Conservation (phyloP, 2,888 invertebrate species). For the Stenchaetothrips biformis region DNA sequence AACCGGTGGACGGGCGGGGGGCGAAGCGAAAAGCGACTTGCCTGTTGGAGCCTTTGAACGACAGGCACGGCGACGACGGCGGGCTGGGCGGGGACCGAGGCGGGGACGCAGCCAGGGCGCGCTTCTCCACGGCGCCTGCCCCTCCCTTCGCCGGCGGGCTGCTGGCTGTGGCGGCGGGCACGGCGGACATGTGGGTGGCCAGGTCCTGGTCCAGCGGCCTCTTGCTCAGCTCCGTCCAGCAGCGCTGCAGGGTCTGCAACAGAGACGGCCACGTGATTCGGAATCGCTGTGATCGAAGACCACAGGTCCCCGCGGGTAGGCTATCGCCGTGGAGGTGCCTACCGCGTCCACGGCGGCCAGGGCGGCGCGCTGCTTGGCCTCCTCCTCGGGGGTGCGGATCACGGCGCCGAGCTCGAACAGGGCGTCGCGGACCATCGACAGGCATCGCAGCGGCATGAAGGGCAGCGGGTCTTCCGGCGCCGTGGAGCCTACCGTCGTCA, state of each 20-base stretch:
- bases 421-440: neutral
- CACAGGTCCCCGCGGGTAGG: too few species aligned
- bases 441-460: neutral
- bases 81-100: neutral
- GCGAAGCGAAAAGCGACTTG: neutral
- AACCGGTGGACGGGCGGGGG: too few species aligned
- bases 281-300: too few species aligned
- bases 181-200: neutral
- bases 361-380: neutral
- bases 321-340: neutral
- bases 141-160: neutral
- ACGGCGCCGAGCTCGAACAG: neutral
- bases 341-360: conserved; percentile 2
- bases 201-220: conserved; percentile 9
- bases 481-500: neutral
- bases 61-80: neutral
- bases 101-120: neutral
- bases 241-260: conserved; percentile 9
- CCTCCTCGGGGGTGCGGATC: neutral
- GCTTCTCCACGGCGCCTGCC: too few species aligned
- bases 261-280: too few species aligned
- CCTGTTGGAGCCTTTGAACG: neutral
- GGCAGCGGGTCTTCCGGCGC: neutral
- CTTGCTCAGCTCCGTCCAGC: conserved; percentile 11
- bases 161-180: neutral